Evolutionary conservation across 2,888 invertebrate species (phyloP).

Genomic region (Homarus gammarus): DNA sequence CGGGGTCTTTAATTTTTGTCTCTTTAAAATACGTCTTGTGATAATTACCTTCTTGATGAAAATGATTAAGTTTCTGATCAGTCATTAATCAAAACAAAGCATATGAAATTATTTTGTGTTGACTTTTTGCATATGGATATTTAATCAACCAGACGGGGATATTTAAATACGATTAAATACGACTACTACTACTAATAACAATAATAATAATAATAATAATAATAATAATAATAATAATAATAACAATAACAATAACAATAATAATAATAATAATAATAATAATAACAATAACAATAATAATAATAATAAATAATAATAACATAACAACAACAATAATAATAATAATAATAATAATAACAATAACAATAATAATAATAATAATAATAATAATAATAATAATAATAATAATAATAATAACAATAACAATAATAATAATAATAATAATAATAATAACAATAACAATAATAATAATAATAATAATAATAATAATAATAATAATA

Average conservation of each 20-base stretch:
- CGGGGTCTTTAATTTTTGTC: too few relatives aligned
- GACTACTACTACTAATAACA: slow-evolving; percentile 15
- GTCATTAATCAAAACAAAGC: too few relatives aligned
- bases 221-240: neutral
- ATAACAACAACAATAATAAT: slow-evolving; percentile 1
- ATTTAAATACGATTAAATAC: neutral
- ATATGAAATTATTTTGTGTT: too few relatives aligned
- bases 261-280: neutral
- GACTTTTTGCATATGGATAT: too few relatives aligned
- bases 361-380: neutral
- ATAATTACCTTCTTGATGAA: too few relatives aligned
- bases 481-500: too few relatives aligned
- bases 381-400: neutral
- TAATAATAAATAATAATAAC: neutral
- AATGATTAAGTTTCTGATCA: too few relatives aligned
- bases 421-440: neutral
- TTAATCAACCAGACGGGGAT: too few relatives aligned
- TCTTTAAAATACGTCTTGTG: too few relatives aligned
- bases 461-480: neutral
- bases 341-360: slow-evolving; percentile 1
- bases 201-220: slow-evolving; percentile 7
- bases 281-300: neutral
- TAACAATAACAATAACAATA: neutral
- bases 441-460: neutral
- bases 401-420: neutral